Evolutionary conservation across 1,140 invertebrate species (phyloP).

Genomic region (Aphidius ervi): DNA sequence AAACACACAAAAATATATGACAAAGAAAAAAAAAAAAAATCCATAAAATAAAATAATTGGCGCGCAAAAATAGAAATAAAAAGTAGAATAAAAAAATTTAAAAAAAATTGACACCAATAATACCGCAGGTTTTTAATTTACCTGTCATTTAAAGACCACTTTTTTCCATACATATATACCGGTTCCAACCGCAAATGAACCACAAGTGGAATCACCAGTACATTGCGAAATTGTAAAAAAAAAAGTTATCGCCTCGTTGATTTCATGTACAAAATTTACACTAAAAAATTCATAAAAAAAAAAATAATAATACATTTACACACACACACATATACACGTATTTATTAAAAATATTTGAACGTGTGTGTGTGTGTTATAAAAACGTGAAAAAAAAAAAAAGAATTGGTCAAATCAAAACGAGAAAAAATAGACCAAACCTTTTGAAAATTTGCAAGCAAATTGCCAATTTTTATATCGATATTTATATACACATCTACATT

Average conservation of each 20-base stretch:
- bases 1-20: too few species aligned
- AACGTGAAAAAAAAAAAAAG: too few species aligned
- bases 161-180: conserved; percentile 19
- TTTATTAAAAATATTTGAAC: too few species aligned
- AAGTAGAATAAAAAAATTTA: background rate
- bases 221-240: background rate
- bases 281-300: too few species aligned
- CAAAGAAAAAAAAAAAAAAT: background rate
- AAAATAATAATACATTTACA: too few species aligned
- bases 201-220: conserved; percentile 3
- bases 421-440: conserved; percentile 7
- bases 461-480: conserved; percentile 43
- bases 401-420: too few species aligned
- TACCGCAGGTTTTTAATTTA: conserved; percentile 18
- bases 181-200: background rate
- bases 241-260: conserved; percentile 3
- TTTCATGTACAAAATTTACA: too few species aligned
- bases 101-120: conserved; percentile 10
- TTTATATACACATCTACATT: background rate
- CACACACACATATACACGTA: too few species aligned
- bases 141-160: conserved; percentile 27
- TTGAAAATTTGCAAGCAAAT: conserved; percentile 53
- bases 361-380: too few species aligned
- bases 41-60: background rate
- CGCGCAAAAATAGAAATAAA: conserved; percentile 1